Base-by-base conservation (phyloP, 2,888 invertebrate species). In the Pasiphila rectangulata region DNA sequence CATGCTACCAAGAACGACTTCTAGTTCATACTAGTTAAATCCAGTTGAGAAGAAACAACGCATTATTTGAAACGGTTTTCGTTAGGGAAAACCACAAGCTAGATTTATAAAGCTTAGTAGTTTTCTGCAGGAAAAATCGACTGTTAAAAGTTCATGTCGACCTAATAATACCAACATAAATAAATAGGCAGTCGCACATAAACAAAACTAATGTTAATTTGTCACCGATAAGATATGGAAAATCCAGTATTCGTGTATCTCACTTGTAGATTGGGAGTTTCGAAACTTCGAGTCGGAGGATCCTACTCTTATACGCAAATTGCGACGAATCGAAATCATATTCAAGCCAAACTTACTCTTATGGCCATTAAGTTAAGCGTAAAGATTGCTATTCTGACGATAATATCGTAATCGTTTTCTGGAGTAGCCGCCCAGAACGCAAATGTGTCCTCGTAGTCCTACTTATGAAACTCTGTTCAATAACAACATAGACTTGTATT, bases 41-140 rank as follows among this genome's bases (percentile, higher is more conserved):
- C 76, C 68, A 74, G 76, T 75, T 72, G 56, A 58, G 59, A 66
- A 58, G 50, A 67, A 71, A 72, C 66, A 55, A 65, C 64, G 64
- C 59, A 67, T 68, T 69, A 66, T 68, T 69, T 63, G 56, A 65
- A 68, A 65, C 49, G 56, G 46, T 59, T 63, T 62, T 59, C 38
- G 34, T 54, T 46, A 40, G 34, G 17, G 40, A 53, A 46, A 49
- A 57, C 59, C 50, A 43, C 56, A 46, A 43, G 12, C 7, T 13
- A 27, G 27, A 13, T 13, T 3, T 27, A 25, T 6, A n/a, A n/a
- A n/a, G n/a, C n/a, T n/a, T n/a, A n/a, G n/a, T n/a, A n/a, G n/a
- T n/a, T n/a, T n/a, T n/a, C n/a, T n/a, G n/a, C 3, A 29, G 0
- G 4, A 16, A n/a, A 29, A n/a, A 5, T 25, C 6, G 24, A 5